Evolutionary conservation across 2,113 vertebrate genomes (phyloP).

Genomic region (Arizona elegans): DNA sequence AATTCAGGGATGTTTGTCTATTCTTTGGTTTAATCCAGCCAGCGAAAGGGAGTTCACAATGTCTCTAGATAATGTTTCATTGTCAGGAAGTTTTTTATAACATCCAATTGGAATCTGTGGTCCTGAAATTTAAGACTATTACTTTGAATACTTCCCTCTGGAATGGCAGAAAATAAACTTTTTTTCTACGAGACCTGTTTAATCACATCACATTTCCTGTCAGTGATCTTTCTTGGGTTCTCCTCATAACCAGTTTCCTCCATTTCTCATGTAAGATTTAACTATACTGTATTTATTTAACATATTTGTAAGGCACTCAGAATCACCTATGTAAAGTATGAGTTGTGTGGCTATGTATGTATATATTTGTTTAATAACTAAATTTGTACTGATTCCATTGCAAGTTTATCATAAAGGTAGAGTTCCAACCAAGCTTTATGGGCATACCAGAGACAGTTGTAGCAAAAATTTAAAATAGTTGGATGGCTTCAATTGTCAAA

Average conservation of each 20-base stretch:
- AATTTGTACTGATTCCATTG: background rate
- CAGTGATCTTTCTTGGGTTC: background rate
- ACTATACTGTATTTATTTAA: background rate
- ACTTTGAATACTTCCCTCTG: background rate
- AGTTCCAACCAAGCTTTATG: background rate
- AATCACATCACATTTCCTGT: background rate
- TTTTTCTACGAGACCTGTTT: background rate
- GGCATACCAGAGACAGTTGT: background rate
- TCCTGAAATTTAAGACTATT: background rate
- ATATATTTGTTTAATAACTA: background rate
- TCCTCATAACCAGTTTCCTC: background rate
- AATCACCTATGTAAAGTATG: background rate
- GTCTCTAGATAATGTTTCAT: background rate
- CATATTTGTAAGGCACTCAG: background rate
- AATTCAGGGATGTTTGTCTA: background rate
- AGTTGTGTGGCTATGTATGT: background rate
- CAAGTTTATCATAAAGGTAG: background rate
- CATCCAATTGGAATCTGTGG: background rate
- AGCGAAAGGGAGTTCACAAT: background rate
- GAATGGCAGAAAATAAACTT: background rate
- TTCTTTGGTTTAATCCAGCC: background rate
- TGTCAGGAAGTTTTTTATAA: background rate
- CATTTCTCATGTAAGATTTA: background rate
- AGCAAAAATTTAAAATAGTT: background rate
- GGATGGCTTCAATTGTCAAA: background rate